phyloP scores from a whole-genome alignment of 1,140 invertebrate genomes.

The Dendroctonus valens region DNA sequence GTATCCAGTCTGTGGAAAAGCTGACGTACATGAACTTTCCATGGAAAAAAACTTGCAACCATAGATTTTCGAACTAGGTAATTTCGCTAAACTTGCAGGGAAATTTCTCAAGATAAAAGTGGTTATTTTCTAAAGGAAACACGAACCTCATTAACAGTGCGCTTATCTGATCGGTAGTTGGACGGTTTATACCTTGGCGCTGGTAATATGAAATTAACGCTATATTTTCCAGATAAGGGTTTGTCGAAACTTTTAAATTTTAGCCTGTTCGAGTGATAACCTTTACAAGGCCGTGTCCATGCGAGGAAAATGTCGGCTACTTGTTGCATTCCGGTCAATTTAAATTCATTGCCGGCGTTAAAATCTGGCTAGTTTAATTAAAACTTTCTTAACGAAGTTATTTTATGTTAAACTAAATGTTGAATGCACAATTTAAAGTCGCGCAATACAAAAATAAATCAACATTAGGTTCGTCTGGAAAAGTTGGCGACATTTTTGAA shows the following conservation, averaged over 20 bases:
- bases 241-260: background rate
- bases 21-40: too few relatives aligned
- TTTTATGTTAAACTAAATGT: too few relatives aligned
- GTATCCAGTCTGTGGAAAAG: too few relatives aligned
- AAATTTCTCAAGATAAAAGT: constrained; percentile 15
- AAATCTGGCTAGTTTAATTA: background rate
- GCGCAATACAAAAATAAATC: too few relatives aligned
- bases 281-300: background rate
- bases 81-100: background rate
- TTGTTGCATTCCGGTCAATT: background rate
- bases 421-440: too few relatives aligned
- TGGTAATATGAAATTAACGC: constrained; percentile 4
- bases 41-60: background rate
- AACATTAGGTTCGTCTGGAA: too few relatives aligned
- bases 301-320: background rate
- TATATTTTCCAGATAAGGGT: background rate
- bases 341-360: background rate
- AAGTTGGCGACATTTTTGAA: too few relatives aligned
- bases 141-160: constrained; percentile 12
- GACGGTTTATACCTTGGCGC: background rate
- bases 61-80: background rate
- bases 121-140: constrained; percentile 14
- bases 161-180: constrained; percentile 9
- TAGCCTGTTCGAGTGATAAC: background rate
- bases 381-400: too few relatives aligned